Conservation (phyloP, 2,113 vertebrate genomes). For the Pyrgilauda ruficollis region DNA sequence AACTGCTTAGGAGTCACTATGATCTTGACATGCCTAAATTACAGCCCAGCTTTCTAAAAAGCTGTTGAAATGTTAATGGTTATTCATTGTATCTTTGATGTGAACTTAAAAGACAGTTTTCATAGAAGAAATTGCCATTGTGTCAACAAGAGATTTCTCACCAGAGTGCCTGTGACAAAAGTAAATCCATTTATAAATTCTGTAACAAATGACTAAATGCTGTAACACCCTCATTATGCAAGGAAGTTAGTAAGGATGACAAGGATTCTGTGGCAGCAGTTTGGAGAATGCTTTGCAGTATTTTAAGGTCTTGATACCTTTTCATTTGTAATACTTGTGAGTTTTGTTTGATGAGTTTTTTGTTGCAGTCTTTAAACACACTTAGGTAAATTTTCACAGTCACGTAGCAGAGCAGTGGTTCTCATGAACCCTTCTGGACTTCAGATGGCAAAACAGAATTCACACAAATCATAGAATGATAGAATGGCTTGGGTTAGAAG, state of each 20-base stretch:
- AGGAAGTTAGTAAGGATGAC: not conserved
- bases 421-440: not conserved
- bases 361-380: not conserved
- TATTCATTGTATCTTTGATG: not conserved
- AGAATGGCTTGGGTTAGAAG: not conserved
- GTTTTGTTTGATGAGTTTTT: not conserved
- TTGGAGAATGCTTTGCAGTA: not conserved
- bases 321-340: not conserved
- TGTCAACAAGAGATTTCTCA: slow-evolving; percentile 2
- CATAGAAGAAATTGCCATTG: not conserved
- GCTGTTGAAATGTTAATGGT: slow-evolving; percentile 4
- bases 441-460: not conserved
- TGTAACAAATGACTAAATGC: not conserved
- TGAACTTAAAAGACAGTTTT: not conserved
- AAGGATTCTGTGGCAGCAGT: not conserved
- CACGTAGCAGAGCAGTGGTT: not conserved
- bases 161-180: not conserved
- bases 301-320: not conserved
- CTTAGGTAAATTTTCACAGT: not conserved
- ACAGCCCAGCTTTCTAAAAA: not conserved
- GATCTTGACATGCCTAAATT: not conserved
- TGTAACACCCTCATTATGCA: not conserved
- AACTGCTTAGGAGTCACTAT: not conserved
- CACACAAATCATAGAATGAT: not conserved
- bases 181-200: not conserved